Conservation (phyloP, 2,113 vertebrate species). For the Holacanthus passer region DNA sequence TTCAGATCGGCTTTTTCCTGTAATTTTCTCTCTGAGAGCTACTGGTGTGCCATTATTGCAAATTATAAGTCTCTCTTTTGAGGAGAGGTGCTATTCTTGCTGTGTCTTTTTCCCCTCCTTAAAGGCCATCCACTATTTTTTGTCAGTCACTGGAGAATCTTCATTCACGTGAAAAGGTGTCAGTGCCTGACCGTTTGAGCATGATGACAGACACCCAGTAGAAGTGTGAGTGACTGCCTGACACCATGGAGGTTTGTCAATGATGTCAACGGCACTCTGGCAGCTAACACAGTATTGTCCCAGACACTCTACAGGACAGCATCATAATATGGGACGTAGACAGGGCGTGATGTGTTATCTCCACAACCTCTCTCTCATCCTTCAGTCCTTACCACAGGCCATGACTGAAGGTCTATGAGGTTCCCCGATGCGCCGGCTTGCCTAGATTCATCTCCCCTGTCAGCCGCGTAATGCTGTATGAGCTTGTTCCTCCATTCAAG, state of each 20-base stretch:
- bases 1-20: constrained; percentile 85
- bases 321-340: constrained; percentile 66
- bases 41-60: constrained; percentile 92
- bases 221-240: constrained; percentile 84
- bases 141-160: constrained; percentile 86
- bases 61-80: constrained; percentile 89
- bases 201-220: constrained; percentile 86
- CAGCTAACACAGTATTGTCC: constrained; percentile 79
- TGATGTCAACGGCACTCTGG: constrained; percentile 82
- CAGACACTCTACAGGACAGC: constrained; percentile 69
- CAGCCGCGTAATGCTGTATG: constrained; percentile 78
- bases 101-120: constrained; percentile 76
- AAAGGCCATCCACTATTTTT: constrained; percentile 81
- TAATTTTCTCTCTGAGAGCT: constrained; percentile 88
- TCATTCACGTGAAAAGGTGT: constrained; percentile 88
- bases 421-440: constrained; percentile 68
- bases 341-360: constrained; percentile 78
- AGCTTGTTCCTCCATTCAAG: constrained; percentile 82
- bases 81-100: constrained; percentile 86
- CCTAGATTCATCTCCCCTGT: constrained; percentile 81
- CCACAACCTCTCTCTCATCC: constrained; percentile 73
- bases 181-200: constrained; percentile 85
- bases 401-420: constrained; percentile 67
- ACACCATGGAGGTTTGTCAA: constrained; percentile 74
- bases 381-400: constrained; percentile 71